Evolutionary conservation across 2,797 vertebrate genomes (phyloP).

Genomic region (Champsocephalus gunnari): DNA sequence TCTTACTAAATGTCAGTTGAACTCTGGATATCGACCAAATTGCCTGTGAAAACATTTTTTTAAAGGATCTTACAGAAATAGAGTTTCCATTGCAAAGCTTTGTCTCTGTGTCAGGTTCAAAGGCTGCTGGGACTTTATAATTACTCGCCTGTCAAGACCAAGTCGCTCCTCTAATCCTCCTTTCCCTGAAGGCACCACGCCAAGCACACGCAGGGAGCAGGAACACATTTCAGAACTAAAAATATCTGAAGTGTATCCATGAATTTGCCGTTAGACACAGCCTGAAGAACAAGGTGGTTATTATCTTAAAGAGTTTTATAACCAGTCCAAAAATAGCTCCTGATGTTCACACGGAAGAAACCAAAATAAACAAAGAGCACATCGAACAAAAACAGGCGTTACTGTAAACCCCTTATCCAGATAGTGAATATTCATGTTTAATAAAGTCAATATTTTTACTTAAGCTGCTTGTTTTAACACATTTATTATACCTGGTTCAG

Average conservation of each 20-base stretch:
- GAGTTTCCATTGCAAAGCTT: neutral
- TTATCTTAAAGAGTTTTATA: slow-evolving; percentile 5
- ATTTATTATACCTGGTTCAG: neutral
- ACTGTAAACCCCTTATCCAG: neutral
- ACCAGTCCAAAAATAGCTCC: slow-evolving; percentile 10
- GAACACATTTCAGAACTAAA: neutral
- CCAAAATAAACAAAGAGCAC: neutral
- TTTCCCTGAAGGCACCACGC: slow-evolving; percentile 4
- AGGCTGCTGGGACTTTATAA: neutral
- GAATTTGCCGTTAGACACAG: neutral
- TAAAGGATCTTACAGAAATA: neutral
- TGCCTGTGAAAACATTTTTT: neutral
- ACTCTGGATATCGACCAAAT: neutral
- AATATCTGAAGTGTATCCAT: slow-evolving; percentile 14
- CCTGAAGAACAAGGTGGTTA: neutral
- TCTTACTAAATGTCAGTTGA: no score
- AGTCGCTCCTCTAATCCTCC: slow-evolving; percentile 44
- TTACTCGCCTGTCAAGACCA: neutral
- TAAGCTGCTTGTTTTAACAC: neutral
- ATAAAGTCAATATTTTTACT: no score
- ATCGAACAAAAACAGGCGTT: neutral
- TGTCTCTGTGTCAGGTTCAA: neutral
- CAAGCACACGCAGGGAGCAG: slow-evolving; percentile 18
- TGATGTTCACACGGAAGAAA: neutral
- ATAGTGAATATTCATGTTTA: neutral